Evolutionary conservation across 2,113 vertebrate genomes (phyloP).

Genomic region (Anoplopoma fimbria): DNA sequence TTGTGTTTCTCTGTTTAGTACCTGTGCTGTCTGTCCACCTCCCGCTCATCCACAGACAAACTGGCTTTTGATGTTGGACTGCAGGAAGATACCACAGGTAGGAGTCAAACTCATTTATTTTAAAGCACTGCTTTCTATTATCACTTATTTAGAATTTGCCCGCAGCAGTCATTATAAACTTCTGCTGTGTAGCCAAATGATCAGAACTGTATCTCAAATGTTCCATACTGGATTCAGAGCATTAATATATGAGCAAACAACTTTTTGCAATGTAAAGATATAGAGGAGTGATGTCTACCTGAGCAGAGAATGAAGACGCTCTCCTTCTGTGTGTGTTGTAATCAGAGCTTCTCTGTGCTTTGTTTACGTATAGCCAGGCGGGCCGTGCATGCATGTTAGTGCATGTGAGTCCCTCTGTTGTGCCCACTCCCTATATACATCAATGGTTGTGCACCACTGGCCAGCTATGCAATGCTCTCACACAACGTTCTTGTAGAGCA

Average conservation of each 20-base stretch:
- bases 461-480: too few relatives aligned
- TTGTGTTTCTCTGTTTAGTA: conserved; percentile 84
- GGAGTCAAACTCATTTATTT: not conserved
- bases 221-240: not conserved
- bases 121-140: not conserved
- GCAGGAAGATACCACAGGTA: conserved; percentile 94
- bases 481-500: too few relatives aligned
- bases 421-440: too few relatives aligned
- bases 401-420: too few relatives aligned
- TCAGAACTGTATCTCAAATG: not conserved
- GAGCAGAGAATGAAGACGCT: too few relatives aligned
- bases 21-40: conserved; percentile 94
- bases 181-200: not conserved
- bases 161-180: not conserved
- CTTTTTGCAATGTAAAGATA: not conserved
- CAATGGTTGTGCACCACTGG: too few relatives aligned
- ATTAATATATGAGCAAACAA: not conserved
- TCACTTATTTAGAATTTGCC: not conserved
- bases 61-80: conserved; percentile 96
- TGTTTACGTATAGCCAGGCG: too few relatives aligned
- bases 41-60: conserved; percentile 96
- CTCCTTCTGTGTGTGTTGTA: too few relatives aligned
- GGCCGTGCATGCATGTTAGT: too few relatives aligned
- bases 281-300: too few relatives aligned
- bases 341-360: too few relatives aligned